Evolutionary conservation across 2,113 vertebrate genomes (phyloP).

Genomic region (Misgurnus anguillicaudatus): DNA sequence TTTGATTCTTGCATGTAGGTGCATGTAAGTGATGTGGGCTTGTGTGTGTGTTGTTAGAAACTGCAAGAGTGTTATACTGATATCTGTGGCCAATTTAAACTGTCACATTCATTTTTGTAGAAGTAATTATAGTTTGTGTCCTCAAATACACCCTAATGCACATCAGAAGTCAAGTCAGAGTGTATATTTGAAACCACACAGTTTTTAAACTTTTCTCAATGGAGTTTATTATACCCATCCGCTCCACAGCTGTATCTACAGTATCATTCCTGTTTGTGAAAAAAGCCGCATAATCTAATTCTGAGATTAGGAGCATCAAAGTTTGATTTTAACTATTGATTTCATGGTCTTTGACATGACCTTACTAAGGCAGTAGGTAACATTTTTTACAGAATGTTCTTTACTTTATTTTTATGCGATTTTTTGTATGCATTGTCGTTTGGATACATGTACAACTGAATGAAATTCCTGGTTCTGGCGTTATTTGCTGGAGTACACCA

Average conservation of each 20-base stretch:
- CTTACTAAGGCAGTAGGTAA: too few species aligned
- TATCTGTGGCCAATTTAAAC: not conserved
- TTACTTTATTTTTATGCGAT: not conserved
- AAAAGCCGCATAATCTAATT: too few species aligned
- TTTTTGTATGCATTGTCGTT: not conserved
- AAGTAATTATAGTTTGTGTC: too few species aligned
- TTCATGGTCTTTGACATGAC: too few species aligned
- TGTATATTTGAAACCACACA: not conserved
- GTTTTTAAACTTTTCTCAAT: not conserved
- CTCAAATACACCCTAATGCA: too few species aligned
- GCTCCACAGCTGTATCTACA: slow-evolving; percentile 32
- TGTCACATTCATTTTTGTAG: too few species aligned
- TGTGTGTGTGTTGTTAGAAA: not conserved
- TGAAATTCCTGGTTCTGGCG: slow-evolving; percentile 66
- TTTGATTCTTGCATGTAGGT: slow-evolving; percentile 22
- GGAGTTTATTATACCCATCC: slow-evolving; percentile 34
- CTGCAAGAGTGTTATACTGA: not conserved
- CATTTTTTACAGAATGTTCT: too few species aligned
- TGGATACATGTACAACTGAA: not conserved
- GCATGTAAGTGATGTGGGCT: not conserved
- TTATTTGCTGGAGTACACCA: slow-evolving; percentile 42
- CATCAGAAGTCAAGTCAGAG: not conserved
- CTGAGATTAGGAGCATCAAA: too few species aligned
- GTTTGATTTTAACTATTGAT: too few species aligned
- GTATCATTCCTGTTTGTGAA: slow-evolving; percentile 43